phyloP scores from a whole-genome alignment of 2,888 invertebrate genomes.

The Phengaris arion region DNA sequence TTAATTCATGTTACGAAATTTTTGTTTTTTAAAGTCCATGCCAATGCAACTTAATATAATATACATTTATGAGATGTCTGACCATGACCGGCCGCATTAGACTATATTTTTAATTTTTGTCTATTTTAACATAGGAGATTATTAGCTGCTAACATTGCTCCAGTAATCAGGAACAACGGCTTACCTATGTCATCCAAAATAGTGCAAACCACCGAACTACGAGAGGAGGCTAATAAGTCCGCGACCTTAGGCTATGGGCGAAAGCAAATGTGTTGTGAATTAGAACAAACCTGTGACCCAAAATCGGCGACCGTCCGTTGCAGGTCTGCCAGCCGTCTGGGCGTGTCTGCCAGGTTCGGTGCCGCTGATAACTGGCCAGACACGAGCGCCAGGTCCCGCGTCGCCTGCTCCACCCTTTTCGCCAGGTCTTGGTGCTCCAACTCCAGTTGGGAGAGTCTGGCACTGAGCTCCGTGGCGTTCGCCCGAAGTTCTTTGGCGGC shows the following conservation, averaged over 20 bases:
- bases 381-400: conserved; percentile 73
- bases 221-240: too few relatives aligned
- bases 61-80: background rate
- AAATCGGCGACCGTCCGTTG: conserved; percentile 79
- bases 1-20: background rate
- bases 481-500: conserved; percentile 82
- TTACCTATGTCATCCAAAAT: too few relatives aligned
- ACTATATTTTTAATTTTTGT: background rate
- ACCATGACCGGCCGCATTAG: background rate
- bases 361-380: conserved; percentile 79
- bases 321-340: conserved; percentile 75
- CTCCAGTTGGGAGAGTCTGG: conserved; percentile 79
- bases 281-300: conserved; percentile 73
- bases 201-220: too few relatives aligned
- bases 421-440: conserved; percentile 70
- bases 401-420: conserved; percentile 62
- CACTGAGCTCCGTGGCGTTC: conserved; percentile 82
- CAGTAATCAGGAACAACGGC: too few relatives aligned
- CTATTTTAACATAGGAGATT: background rate
- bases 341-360: conserved; percentile 80
- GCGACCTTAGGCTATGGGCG: too few relatives aligned
- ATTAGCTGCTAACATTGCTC: background rate
- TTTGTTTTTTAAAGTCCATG: background rate
- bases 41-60: conserved; percentile 15
- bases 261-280: too few relatives aligned